These are phyloP conservation scores for Enoplosus armatus DNA, from an alignment of 2,797 vertebrate genomes.

Conservation along the genomic window DNA sequence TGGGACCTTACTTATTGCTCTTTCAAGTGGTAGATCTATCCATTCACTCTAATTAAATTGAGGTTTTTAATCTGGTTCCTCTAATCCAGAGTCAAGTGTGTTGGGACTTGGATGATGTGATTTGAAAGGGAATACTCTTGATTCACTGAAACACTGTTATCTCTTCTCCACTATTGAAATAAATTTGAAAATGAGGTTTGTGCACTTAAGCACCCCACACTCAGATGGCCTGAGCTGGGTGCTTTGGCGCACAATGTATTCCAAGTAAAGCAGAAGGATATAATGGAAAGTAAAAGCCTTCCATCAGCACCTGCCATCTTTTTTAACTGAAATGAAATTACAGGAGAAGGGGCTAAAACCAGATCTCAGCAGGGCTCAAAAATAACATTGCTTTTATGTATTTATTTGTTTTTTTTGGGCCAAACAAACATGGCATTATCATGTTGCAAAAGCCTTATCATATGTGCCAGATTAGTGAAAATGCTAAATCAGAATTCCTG, in stretches of 20 bases:
- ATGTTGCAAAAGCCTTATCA: constrained; percentile 46
- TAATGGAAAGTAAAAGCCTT: constrained; percentile 67
- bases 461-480: constrained; percentile 51
- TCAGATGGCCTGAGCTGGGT: constrained; percentile 75
- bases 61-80: constrained; percentile 89
- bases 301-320: constrained; percentile 54
- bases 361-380: constrained; percentile 28
- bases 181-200: constrained; percentile 86
- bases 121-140: constrained; percentile 88
- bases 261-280: constrained; percentile 61
- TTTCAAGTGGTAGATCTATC: constrained; percentile 88
- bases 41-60: constrained; percentile 90
- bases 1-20: constrained; percentile 87
- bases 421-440: constrained; percentile 53
- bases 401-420: constrained; percentile 26
- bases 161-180: constrained; percentile 84
- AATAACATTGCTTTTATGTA: constrained; percentile 29
- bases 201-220: constrained; percentile 80
- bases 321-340: constrained; percentile 59
- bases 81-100: constrained; percentile 88
- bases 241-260: constrained; percentile 64
- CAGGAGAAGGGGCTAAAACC: constrained; percentile 33
- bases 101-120: constrained; percentile 87
- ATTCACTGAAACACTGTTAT: constrained; percentile 87
- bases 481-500: constrained; percentile 47